Evolutionary conservation across 2,888 invertebrate species (phyloP).

Genomic region (Eupsilia transversa): DNA sequence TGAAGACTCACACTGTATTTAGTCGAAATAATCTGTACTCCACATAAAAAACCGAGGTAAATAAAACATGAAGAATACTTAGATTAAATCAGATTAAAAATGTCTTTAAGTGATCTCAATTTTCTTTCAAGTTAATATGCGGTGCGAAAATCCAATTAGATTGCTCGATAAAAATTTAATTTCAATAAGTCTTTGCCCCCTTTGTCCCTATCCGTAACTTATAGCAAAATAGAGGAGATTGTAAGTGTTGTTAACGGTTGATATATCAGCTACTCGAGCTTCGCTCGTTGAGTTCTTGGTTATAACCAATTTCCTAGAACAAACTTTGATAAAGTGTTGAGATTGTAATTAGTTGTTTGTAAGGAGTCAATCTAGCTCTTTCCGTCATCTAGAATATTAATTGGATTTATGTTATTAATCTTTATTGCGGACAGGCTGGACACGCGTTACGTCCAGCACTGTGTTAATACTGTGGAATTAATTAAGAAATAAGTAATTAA

Average conservation of each 20-base stretch:
- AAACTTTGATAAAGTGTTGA: constrained; percentile 41
- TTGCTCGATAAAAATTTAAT: constrained; percentile 24
- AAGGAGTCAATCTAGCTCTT: constrained; percentile 24
- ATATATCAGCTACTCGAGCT: constrained; percentile 40
- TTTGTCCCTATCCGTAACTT: background rate
- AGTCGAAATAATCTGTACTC: too few relatives aligned
- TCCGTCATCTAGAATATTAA: constrained; percentile 17
- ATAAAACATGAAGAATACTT: too few relatives aligned
- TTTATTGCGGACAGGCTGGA: too few relatives aligned
- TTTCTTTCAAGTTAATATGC: constrained; percentile 15
- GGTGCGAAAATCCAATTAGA: constrained; percentile 10
- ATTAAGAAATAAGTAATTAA: too few relatives aligned
- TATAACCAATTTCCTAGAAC: constrained; percentile 41
- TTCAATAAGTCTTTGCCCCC: constrained; percentile 6
- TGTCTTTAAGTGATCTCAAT: background rate
- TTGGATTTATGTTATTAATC: constrained; percentile 6
- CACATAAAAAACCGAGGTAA: too few relatives aligned
- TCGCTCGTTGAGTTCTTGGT: constrained; percentile 31
- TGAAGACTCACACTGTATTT: too few relatives aligned
- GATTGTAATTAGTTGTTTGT: constrained; percentile 29
- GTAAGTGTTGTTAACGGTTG: constrained; percentile 26
- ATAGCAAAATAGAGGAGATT: constrained; percentile 1
- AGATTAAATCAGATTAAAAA: constrained; percentile 8
- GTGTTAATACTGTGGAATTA: too few relatives aligned
- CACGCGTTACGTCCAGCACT: too few relatives aligned